Evolutionary conservation across 2,113 vertebrate genomes (phyloP), one percentile per base, ranked within the genome.

Genomic region (Peromyscus californicus): DNA sequence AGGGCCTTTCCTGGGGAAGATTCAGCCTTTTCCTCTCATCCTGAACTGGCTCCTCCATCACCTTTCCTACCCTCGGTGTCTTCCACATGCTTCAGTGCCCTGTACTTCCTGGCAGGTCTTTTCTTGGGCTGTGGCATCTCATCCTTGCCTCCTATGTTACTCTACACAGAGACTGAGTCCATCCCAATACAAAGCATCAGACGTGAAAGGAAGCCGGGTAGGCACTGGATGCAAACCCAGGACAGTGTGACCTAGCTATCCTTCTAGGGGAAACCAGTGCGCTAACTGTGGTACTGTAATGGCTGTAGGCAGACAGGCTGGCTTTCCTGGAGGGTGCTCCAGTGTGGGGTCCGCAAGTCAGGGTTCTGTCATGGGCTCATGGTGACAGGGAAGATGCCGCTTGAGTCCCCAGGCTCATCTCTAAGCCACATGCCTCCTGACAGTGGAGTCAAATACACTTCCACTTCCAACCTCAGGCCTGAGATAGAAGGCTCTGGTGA

Each of bases 251-350:
- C 72, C 10, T n/a, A 0, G 26, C 36, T 42, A 36, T 29, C 24
- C 26, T 54, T 26, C 22, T 31, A 65, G 31, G 42, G 22, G 22
- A 45, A 21, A 0, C 11, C 1, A 1, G 1, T 7, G 45, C 12
- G 2, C 51, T 0, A 2, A 72, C 45, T 0, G 0, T 8, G 65
- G 15, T 42, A 10, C 26, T 1, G 19, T 12, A 2, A 9, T 12
- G 63, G 8, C 63, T 67, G 17, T 13, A 33, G 65, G 31, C 31
- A 54, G 5, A 7, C 12, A 22, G 45, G 11, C 33, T n/a, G 65
- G 21, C 10, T 87, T 87, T 87, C 33, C 3, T n/a, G 16, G 19
- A 51, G 42, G 42, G 16, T 67, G 15, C 31, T 67, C 42, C 39
- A 67, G 26, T 21, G 9, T 86, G 63, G 16, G 29, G 1, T 11